Evolutionary conservation across 2,797 vertebrate species (phyloP), one percentile per base, ranked within the genome.

Genomic region (Halcyon badia): DNA sequence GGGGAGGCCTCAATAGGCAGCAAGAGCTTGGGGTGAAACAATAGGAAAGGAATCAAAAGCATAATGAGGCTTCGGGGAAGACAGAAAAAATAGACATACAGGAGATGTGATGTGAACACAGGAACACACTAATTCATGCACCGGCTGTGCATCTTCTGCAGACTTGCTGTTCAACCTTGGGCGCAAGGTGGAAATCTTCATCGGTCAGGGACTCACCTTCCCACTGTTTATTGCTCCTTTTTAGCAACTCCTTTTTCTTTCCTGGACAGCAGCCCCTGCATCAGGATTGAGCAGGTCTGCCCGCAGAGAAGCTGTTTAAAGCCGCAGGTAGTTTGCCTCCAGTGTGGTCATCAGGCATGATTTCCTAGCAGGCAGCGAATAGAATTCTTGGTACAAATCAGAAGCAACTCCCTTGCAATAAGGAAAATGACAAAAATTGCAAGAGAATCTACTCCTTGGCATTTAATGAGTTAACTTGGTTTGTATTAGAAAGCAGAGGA

Each of bases 11-110:
- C 64, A 85, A 83, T 3, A 69, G 46, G 42, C 76, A 95, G 79
- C 28, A 92, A 88, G 66, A 81, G 61, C 58, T 48, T 65, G 49
- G 37, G 71, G 69, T 94, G 57, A 82, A 77, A 87, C 69, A 77
- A 77, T 26, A 89, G 60, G 28, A 82, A 61, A 70, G 31, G 44
- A 83, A 83, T 81, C 52, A 83, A 88, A 89, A 83, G 14, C 61
- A 83, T 69, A 75, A 2, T 14, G 41, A 85, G 26, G 26, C 17
- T 81, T 64, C 7, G 1, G 31, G 31, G 22, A 8, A 1, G 2
- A 2, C 9, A 22, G 21, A 11, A 37, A 2, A 10, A n/a, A 4
- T 26, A 58, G 6, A 7, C 57, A 44, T 19, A 41, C 0, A 1
- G n/a, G 42, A 31, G 44, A 31, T 49, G 25, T 31, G 68, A 60